Evolutionary conservation across 2,888 invertebrate species (phyloP).

Genomic region (Nomada hirtipes): DNA sequence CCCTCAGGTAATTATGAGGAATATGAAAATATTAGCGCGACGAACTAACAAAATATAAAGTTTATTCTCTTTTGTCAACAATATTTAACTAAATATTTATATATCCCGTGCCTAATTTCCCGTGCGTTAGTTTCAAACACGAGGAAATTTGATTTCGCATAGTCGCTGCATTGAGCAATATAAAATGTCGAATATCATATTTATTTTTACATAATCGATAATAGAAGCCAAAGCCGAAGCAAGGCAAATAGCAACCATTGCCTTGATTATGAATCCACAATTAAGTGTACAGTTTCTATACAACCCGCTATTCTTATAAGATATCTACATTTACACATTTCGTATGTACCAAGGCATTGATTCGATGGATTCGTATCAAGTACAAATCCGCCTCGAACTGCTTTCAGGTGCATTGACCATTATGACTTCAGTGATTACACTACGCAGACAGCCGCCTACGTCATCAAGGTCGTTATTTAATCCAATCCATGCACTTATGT

Average conservation of each 20-base stretch:
- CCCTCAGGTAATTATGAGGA: background rate
- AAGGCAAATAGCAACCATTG: background rate
- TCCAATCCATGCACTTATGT: constrained; percentile 63
- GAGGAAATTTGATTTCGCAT: constrained; percentile 29
- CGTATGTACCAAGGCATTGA: constrained; percentile 1
- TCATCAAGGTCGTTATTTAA: constrained; percentile 68
- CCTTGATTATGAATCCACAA: background rate
- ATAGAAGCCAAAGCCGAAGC: background rate
- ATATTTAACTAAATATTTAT: background rate
- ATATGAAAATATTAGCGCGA: background rate
- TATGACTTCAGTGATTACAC: constrained; percentile 31
- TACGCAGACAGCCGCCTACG: constrained; percentile 43
- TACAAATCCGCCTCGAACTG: constrained; percentile 24
- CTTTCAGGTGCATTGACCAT: constrained; percentile 67
- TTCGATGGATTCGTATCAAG: constrained; percentile 1
- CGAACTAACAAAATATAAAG: background rate
- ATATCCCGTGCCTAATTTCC: background rate
- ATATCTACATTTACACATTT: background rate
- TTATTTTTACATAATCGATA: constrained; percentile 48
- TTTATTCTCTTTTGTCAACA: background rate
- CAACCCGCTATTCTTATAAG: background rate
- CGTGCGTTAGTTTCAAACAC: background rate
- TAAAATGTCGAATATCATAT: constrained; percentile 30
- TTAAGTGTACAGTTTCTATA: background rate
- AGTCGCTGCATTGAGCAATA: constrained; percentile 38